Evolutionary conservation across 2,888 invertebrate species (phyloP), one percentile per base, ranked within the genome.

Genomic region (Meandrusa payeni): DNA sequence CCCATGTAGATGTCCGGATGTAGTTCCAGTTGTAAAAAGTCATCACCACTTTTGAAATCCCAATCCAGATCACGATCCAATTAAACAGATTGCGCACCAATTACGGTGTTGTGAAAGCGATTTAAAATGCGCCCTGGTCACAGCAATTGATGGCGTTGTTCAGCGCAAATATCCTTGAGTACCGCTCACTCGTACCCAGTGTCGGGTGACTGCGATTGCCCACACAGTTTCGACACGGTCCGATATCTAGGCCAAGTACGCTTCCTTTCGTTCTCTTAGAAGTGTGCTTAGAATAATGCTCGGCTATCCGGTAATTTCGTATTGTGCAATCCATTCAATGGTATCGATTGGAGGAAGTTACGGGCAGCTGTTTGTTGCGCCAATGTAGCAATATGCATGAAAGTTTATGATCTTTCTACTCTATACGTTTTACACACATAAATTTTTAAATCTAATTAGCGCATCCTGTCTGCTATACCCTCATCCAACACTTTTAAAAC

Each of bases 231-330:
- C 65, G 64, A 66, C 65, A 67, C 37, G 32, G 37, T 37, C 39
- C 57, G 48, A 51, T 56, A 77, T 59, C 65, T 64, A 56, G 80
- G 81, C 78, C 81, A 80, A 80, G 80, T 61, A 73, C 75, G 72
- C 72, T 79, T 77, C 79, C 78, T 73, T 77, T 79, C 75, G 53
- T 56, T 59, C 29, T 20, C 17, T 17, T 27, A 10, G 11, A 10
- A 40, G 12, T 37, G 24, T 6, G 42, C 36, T 36, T 33, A 37
- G 43, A 37, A 37, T 43, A 43, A 43, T 43, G 37, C 37, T 6
- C 7, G 9, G 12, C 26, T 43, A 43, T 37, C 31, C 43, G 43
- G 31, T 37, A 31, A 32, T 43, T 37, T 32, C 9, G 36, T 15
- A 37, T 43, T 43, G 29, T 23, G 24, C 31, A 43, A 41, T 13